These are phyloP conservation scores for Apamea sordens DNA, from an alignment of 2,888 invertebrate genomes.

Conservation along the genomic window DNA sequence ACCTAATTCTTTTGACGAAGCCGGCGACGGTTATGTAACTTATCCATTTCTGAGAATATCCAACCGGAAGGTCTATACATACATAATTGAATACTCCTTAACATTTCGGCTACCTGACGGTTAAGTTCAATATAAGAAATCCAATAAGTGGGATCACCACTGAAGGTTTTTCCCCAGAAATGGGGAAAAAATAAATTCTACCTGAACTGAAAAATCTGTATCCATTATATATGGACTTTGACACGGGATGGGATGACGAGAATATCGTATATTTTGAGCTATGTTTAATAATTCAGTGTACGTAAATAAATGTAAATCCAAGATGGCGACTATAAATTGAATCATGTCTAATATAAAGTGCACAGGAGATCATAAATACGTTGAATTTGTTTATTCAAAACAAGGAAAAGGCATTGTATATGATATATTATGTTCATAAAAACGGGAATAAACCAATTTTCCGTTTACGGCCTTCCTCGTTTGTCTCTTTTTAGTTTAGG, in stretches of 20 bases:
- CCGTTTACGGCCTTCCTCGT: slow-evolving; percentile 62
- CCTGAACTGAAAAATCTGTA: slow-evolving; percentile 45
- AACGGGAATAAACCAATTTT: slow-evolving; percentile 68
- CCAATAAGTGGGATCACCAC: slow-evolving; percentile 42
- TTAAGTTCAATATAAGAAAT: slow-evolving; percentile 53
- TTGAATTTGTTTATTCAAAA: slow-evolving; percentile 72
- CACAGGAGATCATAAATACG: slow-evolving; percentile 65
- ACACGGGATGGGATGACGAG: slow-evolving; percentile 54
- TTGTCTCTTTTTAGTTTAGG: slow-evolving; percentile 42
- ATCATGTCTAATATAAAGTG: slow-evolving; percentile 42
- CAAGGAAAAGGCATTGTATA: slow-evolving; percentile 66
- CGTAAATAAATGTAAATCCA: slow-evolving; percentile 40
- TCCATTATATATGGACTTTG: slow-evolving; percentile 63
- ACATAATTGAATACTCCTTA: slow-evolving; percentile 54
- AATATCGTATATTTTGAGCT: slow-evolving; percentile 53
- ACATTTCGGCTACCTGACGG: slow-evolving; percentile 50
- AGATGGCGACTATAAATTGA: slow-evolving; percentile 42
- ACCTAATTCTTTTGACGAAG: slow-evolving; percentile 33
- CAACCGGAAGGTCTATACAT: slow-evolving; percentile 36
- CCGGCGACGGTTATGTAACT: slow-evolving; percentile 29
- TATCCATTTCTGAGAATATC: slow-evolving; percentile 31
- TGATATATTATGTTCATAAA: slow-evolving; percentile 75
- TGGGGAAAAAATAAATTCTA: slow-evolving; percentile 44
- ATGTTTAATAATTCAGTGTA: slow-evolving; percentile 51
- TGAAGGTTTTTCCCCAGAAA: slow-evolving; percentile 26